Evolutionary conservation across 2,888 invertebrate genomes (phyloP).

Genomic region (Hanleya hanleyi): DNA sequence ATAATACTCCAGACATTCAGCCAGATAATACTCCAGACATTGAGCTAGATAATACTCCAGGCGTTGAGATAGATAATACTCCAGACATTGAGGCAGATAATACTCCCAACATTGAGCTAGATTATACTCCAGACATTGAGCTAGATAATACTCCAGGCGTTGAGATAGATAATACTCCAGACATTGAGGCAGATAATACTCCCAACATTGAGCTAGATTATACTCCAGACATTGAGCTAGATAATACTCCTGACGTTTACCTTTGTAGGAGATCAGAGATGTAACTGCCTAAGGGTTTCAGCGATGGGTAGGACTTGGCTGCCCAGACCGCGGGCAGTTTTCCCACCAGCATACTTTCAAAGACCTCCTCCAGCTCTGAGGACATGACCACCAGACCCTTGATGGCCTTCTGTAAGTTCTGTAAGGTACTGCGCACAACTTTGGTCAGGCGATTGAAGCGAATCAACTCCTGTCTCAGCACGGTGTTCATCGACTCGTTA

Average conservation of each 20-base stretch:
- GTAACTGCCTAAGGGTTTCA: constrained; percentile 73
- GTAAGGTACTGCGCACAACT: constrained; percentile 68
- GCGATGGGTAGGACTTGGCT: constrained; percentile 73
- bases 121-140: too few relatives aligned
- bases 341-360: constrained; percentile 72
- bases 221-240: background rate
- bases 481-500: constrained; percentile 73
- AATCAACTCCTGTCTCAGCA: constrained; percentile 72
- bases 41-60: too few relatives aligned
- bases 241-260: constrained; percentile 48
- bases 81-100: too few relatives aligned
- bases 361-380: constrained; percentile 72
- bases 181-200: too few relatives aligned
- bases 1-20: too few relatives aligned
- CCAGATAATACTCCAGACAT: too few relatives aligned
- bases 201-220: too few relatives aligned
- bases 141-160: too few relatives aligned
- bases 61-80: too few relatives aligned
- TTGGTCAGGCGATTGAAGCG: constrained; percentile 70
- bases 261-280: constrained; percentile 79
- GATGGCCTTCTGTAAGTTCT: constrained; percentile 73
- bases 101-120: too few relatives aligned
- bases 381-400: constrained; percentile 74
- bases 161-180: too few relatives aligned
- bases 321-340: constrained; percentile 73